Conservation (phyloP, 2,888 invertebrate species). For the Tiliacea citrago region DNA sequence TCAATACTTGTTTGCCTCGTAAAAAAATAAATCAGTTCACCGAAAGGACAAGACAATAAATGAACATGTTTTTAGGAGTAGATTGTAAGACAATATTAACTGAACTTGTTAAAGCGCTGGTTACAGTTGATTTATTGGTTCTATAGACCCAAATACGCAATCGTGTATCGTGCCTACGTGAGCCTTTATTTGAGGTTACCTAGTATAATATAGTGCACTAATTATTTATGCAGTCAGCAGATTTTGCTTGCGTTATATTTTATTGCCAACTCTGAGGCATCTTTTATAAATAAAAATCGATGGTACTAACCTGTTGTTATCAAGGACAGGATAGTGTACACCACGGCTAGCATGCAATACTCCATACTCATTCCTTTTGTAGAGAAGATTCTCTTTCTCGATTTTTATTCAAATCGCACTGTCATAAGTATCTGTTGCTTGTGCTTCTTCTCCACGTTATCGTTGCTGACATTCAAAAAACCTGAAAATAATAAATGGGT, state of each 20-base stretch:
- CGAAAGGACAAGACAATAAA: constrained; percentile 2
- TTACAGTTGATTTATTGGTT: constrained; percentile 12
- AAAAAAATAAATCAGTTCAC: background rate
- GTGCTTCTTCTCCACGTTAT: constrained; percentile 13
- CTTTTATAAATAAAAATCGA: constrained; percentile 26
- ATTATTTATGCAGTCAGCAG: constrained; percentile 3
- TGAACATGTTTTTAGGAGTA: constrained; percentile 1
- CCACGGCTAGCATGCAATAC: constrained; percentile 74
- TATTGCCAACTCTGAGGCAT: background rate
- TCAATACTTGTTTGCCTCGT: background rate
- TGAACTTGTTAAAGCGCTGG: constrained; percentile 6
- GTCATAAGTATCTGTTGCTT: constrained; percentile 13
- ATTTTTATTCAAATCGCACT: constrained; percentile 28
- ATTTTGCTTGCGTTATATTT: constrained; percentile 23
- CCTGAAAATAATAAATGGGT: constrained; percentile 49
- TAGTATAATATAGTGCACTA: constrained; percentile 11
- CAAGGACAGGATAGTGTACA: constrained; percentile 76
- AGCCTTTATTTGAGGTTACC: constrained; percentile 5
- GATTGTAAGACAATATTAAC: background rate
- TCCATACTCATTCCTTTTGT: constrained; percentile 70
- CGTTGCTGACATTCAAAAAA: constrained; percentile 48
- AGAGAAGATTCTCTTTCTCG: constrained; percentile 2
- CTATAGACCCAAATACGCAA: constrained; percentile 15
- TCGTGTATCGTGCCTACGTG: constrained; percentile 10
- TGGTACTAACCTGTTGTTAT: constrained; percentile 80